Conservation (phyloP, 1,140 invertebrate genomes). For the Nasonia vitripennis region DNA sequence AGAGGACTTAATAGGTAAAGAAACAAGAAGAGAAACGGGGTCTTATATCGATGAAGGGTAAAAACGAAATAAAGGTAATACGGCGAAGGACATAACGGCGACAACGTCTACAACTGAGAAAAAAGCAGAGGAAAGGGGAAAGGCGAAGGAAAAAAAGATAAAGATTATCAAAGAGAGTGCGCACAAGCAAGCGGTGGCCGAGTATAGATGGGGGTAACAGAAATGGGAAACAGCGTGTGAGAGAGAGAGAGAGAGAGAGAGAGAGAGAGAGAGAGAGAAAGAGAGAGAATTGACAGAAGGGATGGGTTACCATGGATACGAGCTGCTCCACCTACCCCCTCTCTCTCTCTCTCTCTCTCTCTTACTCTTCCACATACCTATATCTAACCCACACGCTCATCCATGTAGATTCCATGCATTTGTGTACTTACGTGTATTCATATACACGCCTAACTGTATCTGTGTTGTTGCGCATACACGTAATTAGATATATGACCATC, state of each 20-base stretch:
- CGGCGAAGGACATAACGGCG: conserved; percentile 12
- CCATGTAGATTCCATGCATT: background rate
- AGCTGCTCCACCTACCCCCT: conserved; percentile 59
- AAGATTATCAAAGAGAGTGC: conserved; percentile 53
- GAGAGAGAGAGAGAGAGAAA: conserved; percentile 6
- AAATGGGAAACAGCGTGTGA: conserved; percentile 33
- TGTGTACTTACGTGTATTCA: background rate
- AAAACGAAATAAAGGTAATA: conserved; percentile 50
- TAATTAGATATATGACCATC: background rate
- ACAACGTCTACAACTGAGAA: conserved; percentile 6
- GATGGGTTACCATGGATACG: conserved; percentile 70
- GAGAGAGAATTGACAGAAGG: conserved; percentile 58
- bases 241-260: conserved; percentile 37
- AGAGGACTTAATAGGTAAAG: conserved; percentile 38
- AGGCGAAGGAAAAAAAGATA: conserved; percentile 54
- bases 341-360: conserved; percentile 21
- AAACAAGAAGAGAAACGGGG: background rate
- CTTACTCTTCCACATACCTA: background rate
- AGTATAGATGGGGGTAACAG: background rate
- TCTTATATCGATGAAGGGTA: conserved; percentile 9
- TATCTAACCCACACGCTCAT: background rate
- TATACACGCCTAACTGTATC: background rate
- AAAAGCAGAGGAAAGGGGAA: conserved; percentile 40
- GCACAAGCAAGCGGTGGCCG: background rate
- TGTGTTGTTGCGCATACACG: background rate